Evolutionary conservation across 2,888 invertebrate genomes (phyloP), one percentile per base, ranked within the genome.

Genomic region (Anoplius nigerrimus): DNA sequence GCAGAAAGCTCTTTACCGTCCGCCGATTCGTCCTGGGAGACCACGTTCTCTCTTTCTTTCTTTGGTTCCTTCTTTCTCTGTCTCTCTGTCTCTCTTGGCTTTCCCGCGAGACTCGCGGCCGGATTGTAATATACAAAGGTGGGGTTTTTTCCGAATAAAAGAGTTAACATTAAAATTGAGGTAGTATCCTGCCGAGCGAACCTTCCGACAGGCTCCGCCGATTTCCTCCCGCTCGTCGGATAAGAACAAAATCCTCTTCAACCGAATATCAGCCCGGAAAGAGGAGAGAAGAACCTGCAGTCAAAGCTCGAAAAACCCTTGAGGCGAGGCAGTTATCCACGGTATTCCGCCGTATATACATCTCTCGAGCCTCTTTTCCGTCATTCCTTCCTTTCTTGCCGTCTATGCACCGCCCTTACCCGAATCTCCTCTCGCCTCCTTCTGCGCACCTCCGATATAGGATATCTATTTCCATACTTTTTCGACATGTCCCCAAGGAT

Each of bases 241-340:
- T 62, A 69, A 53, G 63, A 66, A 70, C 45, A 46, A 54, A 69
- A 53, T 53, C 15, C 53, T 22, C 53, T 22, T n/a, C 22, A 21
- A 53, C 15, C 53, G 53, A 53, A 53, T 48, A n/a, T 52, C 21
- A 15, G 24, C 61, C 18, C 27, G 34, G 8, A 1, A 6, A 34
- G 11, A 34, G 34, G 11, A 16, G 34, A 27, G 22, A 45, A 20
- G 42, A 54, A 22, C n/a, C 13, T 27, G 20, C 16, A 61, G 27
- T 60, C 59, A 67, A 56, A 60, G 52, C 53, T 43, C 42, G 21
- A 27, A 51, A 56, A 54, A 56, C 8, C 56, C 51, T 24, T 15
- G 21, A 27, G 51, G 34, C 56, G 22, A 48, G 34, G 62, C 62
- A 45, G 57, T 57, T 57, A 57, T 57, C 45, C 45, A 15, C 45